Evolutionary conservation across 2,113 vertebrate genomes (phyloP).

Genomic region (Vombatus ursinus): DNA sequence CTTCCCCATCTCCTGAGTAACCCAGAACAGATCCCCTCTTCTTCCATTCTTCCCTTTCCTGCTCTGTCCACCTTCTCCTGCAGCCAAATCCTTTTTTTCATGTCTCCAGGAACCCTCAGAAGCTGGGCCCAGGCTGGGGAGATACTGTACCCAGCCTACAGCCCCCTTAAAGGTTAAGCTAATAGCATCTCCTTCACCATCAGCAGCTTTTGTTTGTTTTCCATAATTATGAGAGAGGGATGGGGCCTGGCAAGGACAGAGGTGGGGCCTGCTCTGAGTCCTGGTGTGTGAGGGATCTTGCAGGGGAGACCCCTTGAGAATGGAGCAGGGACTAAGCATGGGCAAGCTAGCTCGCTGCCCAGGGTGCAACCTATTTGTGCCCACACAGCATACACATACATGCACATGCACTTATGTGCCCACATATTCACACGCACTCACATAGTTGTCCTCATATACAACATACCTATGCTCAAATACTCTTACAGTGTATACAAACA

Average conservation of each 20-base stretch:
- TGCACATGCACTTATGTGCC: background rate
- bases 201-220: conserved; percentile 84
- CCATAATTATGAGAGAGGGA: conserved; percentile 74
- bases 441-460: background rate
- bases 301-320: background rate
- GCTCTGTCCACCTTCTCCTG: background rate
- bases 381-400: background rate
- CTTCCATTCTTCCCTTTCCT: background rate
- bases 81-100: conserved; percentile 32
- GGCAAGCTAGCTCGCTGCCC: background rate
- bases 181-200: conserved; percentile 84
- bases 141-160: conserved; percentile 57
- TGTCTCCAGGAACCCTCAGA: background rate
- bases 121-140: background rate
- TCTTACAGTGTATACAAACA: background rate
- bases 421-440: background rate
- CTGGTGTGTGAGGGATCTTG: background rate
- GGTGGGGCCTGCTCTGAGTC: background rate
- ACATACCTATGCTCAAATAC: background rate
- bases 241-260: background rate
- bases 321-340: background rate
- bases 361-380: background rate
- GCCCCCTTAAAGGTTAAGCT: conserved; percentile 86
- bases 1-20: background rate
- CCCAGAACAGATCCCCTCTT: background rate